phyloP scores from a whole-genome alignment of 2,888 invertebrate species.

The Rotaria sp. region DNA sequence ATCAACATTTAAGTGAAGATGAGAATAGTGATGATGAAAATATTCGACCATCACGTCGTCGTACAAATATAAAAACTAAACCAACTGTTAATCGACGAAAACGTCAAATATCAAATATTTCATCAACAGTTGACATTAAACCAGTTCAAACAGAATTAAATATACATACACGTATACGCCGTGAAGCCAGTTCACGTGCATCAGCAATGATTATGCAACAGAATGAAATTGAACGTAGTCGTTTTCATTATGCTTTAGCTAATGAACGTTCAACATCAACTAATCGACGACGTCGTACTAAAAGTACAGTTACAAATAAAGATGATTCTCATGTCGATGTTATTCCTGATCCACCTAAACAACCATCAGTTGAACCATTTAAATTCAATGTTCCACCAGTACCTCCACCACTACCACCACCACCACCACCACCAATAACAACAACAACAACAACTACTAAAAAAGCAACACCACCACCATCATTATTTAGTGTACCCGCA shows the following conservation, averaged over 20 bases:
- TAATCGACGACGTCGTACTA: background rate
- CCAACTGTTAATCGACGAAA: background rate
- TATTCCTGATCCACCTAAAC: background rate
- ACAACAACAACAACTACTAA: background rate
- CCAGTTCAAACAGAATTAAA: background rate
- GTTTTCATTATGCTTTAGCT: conserved; percentile 31
- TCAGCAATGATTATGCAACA: conserved; percentile 41
- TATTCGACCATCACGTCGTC: background rate
- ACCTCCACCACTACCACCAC: background rate
- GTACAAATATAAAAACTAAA: background rate
- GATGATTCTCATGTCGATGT: background rate
- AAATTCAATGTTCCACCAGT: conserved; percentile 4
- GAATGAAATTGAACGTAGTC: conserved; percentile 38
- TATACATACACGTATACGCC: background rate
- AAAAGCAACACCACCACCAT: conserved; percentile 19
- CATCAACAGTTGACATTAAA: background rate
- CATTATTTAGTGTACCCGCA: background rate
- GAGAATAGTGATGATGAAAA: conserved; percentile 10
- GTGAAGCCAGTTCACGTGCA: conserved; percentile 38
- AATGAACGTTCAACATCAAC: background rate
- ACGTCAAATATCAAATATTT: background rate
- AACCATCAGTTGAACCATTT: background rate
- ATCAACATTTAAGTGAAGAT: background rate
- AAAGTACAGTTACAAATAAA: conserved; percentile 12
- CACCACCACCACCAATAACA: background rate